Evolutionary conservation across 2,113 vertebrate genomes (phyloP).

Genomic region (Colistium nudipinnis): DNA sequence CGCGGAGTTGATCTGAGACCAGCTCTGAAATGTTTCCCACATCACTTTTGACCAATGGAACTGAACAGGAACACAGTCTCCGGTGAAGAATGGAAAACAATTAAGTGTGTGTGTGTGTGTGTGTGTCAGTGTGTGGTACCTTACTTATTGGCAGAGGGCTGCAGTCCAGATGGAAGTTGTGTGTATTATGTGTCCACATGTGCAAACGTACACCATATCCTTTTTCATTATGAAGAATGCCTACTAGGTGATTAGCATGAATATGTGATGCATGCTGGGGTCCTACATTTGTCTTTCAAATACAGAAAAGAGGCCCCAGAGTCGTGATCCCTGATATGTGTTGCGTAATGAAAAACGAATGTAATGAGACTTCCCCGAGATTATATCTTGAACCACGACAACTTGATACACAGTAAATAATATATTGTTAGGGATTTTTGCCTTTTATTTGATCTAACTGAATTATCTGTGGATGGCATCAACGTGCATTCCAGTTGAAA

Average conservation of each 20-base stretch:
- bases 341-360: constrained; percentile 5
- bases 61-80: constrained; percentile 46
- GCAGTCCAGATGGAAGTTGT: constrained; percentile 53
- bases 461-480: not conserved
- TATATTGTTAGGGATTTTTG: not conserved
- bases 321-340: constrained; percentile 1
- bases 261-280: constrained; percentile 19
- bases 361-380: too few relatives aligned
- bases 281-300: constrained; percentile 13
- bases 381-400: not conserved
- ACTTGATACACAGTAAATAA: not conserved
- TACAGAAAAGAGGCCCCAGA: not conserved
- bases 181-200: constrained; percentile 31
- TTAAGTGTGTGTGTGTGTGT: constrained; percentile 37
- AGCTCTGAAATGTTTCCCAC: constrained; percentile 61
- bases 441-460: not conserved
- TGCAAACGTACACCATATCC: constrained; percentile 8
- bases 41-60: constrained; percentile 59
- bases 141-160: constrained; percentile 44
- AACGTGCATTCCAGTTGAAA: not conserved
- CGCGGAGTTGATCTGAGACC: constrained; percentile 48
- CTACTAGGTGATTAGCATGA: constrained; percentile 5
- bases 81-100: constrained; percentile 52
- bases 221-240: constrained; percentile 36
- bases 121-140: constrained; percentile 8